Percentiles rank a stretch among this genome's conserved stretches.
phyloP scores from a whole-genome alignment of 37 sponge, comb jelly and placozoan genomes.

The Haliclona indistincta region DNA sequence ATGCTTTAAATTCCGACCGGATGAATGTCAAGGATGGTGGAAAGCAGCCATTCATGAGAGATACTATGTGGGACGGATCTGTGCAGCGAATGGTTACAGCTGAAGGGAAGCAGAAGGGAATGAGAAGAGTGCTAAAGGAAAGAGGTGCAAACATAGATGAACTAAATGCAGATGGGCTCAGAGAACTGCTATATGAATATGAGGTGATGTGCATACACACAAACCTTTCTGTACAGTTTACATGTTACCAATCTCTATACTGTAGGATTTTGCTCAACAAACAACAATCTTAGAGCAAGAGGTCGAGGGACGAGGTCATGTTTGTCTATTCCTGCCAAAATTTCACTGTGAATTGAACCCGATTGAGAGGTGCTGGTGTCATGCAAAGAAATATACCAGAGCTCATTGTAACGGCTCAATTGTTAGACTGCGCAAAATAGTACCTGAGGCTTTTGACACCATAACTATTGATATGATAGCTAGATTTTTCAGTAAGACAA shows the following conservation, averaged over 20 bases:
- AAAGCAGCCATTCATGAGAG: slow-evolving; percentile 9
- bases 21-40: slow-evolving; percentile 2
- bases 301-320: background rate
- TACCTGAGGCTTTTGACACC: slow-evolving; percentile 10
- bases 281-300: slow-evolving; percentile 7
- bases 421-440: slow-evolving; percentile 7
- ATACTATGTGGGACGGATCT: background rate
- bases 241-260: too few species aligned
- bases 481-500: slow-evolving; percentile 9
- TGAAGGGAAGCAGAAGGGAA: background rate
- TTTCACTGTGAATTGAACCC: slow-evolving; percentile 9
- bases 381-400: slow-evolving; percentile 18
- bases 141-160: slow-evolving; percentile 5
- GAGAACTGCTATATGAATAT: too few species aligned
- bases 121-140: slow-evolving; percentile 17
- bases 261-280: background rate
- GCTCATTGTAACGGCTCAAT: slow-evolving; percentile 10
- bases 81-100: background rate
- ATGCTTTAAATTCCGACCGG: background rate
- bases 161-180: background rate
- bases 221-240: too few species aligned
- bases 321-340: slow-evolving; percentile 4
- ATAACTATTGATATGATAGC: background rate
- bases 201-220: too few species aligned
- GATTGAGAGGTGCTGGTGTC: slow-evolving; percentile 18